Evolutionary conservation across 2,113 vertebrate genomes (phyloP).

Genomic region (Sclerurus mexicanus): DNA sequence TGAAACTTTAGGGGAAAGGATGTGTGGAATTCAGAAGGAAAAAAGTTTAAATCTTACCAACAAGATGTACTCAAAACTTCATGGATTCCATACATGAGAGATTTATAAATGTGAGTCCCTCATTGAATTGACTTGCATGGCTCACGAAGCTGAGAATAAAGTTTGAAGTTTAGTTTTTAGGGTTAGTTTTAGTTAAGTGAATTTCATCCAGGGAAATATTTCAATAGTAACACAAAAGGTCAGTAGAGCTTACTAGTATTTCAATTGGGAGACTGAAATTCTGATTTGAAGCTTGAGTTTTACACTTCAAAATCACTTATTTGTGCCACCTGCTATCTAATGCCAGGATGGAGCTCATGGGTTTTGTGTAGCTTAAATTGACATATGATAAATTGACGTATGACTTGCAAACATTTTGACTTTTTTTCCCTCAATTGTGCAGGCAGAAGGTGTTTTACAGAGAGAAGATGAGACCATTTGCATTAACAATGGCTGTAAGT

Average conservation of each 20-base stretch:
- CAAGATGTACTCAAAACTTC: neutral
- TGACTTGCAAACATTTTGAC: neutral
- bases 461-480: constrained; percentile 55
- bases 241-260: neutral
- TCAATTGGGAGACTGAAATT: neutral
- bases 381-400: neutral
- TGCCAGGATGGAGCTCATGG: accelerated
- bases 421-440: neutral
- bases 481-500: constrained; percentile 32
- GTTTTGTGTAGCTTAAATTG: neutral
- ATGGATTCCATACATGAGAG: neutral
- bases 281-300: neutral
- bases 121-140: neutral
- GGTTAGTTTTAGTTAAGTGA: neutral
- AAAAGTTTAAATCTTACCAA: neutral
- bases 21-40: neutral
- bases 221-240: neutral
- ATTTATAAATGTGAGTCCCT: neutral
- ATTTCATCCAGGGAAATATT: neutral
- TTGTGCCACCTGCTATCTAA: neutral
- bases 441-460: constrained; percentile 58
- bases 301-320: neutral
- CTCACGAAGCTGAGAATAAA: neutral
- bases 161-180: neutral
- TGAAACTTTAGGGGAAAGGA: neutral